Evolutionary conservation across 2,888 invertebrate species (phyloP), one percentile per base, ranked within the genome.

Genomic region (Pocota personata): DNA sequence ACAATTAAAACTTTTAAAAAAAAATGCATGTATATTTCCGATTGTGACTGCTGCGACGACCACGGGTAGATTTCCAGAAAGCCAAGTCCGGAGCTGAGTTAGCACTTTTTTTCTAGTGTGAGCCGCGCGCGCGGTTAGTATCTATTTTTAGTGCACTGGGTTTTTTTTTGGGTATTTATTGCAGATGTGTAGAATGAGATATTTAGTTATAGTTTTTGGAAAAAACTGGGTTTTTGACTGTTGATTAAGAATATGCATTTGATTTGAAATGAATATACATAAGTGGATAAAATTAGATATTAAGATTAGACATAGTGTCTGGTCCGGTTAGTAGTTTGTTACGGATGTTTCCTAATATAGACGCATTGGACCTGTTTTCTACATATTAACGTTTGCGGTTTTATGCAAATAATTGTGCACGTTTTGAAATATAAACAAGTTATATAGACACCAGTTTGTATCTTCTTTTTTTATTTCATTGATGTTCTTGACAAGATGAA

Each of bases 271-370:
- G 30, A 55, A 55, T 55, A 55, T 55, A 4, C n/a, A 55, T 30
- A 21, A 48, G 12, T 19, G 48, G n/a, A n/a, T 35, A 5, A 16
- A 57, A 32, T 35, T 35, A 32, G 57, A 7, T 35, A 35, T 60
- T 40, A n/a, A 21, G 27, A 46, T 71, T 21, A 57, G 71, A 58
- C 71, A 43, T 14, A 32, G n/a, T 46, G 57, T 71, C 71, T 57
- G 14, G 46, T 43, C 40, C 27, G 12, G 37, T 27, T 64, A 7
- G 60, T 10, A 14, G 30, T 30, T 16, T n/a, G 1, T 21, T 58
- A 14, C 6, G 5, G 10, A 19, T 35, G 5, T 32, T 57, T 16
- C 40, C 35, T 3, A 8, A 43, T 16, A 5, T 3, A 43, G 43
- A 10, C n/a, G 8, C 6, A n/a, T 43, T 10, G 27, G 30, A 62